These are phyloP conservation scores for Periophthalmodon schlosseri DNA, from an alignment of 2,113 vertebrate species.

Conservation along the genomic window DNA sequence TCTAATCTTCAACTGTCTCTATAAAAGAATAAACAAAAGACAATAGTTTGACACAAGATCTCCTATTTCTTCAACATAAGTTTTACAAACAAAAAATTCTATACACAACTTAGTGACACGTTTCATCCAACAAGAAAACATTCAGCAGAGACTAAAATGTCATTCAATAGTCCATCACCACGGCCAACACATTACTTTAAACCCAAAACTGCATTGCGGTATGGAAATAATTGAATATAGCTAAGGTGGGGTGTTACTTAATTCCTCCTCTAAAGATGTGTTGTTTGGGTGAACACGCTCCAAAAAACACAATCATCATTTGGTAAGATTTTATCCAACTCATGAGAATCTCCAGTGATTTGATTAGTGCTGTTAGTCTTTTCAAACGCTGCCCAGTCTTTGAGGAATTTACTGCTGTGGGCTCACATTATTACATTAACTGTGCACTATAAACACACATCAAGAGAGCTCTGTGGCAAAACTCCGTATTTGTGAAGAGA, in stretches of 20 bases:
- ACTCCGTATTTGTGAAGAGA: constrained; percentile 13
- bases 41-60: neutral
- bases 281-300: constrained; percentile 62
- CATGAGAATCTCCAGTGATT: constrained; percentile 51
- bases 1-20: neutral
- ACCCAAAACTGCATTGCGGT: constrained; percentile 57
- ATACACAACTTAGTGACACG: neutral
- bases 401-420: constrained; percentile 22
- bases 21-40: neutral
- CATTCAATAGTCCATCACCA: constrained; percentile 45
- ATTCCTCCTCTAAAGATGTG: constrained; percentile 62
- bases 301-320: constrained; percentile 57
- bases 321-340: constrained; percentile 46
- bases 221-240: constrained; percentile 77
- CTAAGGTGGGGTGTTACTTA: constrained; percentile 57
- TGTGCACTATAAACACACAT: constrained; percentile 45
- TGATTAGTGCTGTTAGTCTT: constrained; percentile 31
- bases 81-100: neutral
- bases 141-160: constrained; percentile 40
- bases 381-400: constrained; percentile 27
- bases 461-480: constrained; percentile 33
- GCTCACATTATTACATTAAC: constrained; percentile 31
- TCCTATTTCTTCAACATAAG: neutral
- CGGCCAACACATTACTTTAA: constrained; percentile 41
- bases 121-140: constrained; percentile 10